A percentile compares a stretch with the other conserved stretches of the same genome.
phyloP scores from a whole-genome alignment of 1,140 invertebrate genomes.

The Sinella curviseta region DNA sequence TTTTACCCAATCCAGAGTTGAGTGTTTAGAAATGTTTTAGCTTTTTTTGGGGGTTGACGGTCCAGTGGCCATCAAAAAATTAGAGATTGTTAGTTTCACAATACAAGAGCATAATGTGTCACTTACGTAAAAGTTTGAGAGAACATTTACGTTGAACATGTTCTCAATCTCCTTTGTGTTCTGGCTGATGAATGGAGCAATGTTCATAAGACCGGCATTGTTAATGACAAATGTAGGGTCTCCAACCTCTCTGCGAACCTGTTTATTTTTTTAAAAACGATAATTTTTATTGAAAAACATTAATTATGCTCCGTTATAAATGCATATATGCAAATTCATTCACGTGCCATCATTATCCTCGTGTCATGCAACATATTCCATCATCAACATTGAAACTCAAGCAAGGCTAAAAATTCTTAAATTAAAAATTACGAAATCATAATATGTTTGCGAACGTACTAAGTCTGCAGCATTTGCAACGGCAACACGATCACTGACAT shows the following conservation, averaged over 20 bases:
- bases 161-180: conserved; percentile 38
- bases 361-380: neutral
- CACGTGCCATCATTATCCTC: neutral
- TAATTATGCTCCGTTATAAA: neutral
- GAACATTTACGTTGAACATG: conserved; percentile 46
- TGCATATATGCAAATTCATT: neutral
- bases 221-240: conserved; percentile 48
- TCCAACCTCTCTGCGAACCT: conserved; percentile 47
- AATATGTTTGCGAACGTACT: conserved; percentile 23
- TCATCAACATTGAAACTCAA: neutral
- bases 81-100: neutral
- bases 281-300: neutral
- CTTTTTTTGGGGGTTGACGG: neutral
- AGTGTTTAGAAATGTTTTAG: neutral
- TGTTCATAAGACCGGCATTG: conserved; percentile 47
- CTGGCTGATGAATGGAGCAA: conserved; percentile 41
- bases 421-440: neutral
- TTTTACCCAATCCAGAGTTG: neutral
- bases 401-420: neutral
- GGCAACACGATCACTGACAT: conserved; percentile 41
- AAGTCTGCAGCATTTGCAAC: conserved; percentile 40
- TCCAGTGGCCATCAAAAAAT: neutral
- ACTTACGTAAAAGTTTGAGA: conserved; percentile 48
- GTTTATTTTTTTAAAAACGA: neutral
- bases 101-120: neutral